A percentile compares a stretch with the other conserved stretches of the same genome.
phyloP scores from a whole-genome alignment of 2,113 vertebrate genomes.

The Takifugu bimaculatus region DNA sequence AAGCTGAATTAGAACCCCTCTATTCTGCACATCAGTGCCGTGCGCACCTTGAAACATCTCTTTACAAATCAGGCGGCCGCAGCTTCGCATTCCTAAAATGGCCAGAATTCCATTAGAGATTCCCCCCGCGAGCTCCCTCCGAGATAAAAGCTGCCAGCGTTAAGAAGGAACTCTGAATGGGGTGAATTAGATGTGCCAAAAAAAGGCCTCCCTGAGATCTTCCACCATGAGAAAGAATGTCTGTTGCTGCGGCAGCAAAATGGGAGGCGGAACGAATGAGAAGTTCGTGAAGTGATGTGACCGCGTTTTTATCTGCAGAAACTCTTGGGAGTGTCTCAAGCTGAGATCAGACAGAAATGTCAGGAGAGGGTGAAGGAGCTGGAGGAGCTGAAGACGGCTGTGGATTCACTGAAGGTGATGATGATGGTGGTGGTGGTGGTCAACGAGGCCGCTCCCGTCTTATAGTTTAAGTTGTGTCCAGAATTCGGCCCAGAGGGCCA shows the following conservation, averaged over 20 bases:
- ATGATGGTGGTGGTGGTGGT: background rate
- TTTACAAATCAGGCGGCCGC: conserved; percentile 62
- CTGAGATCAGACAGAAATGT: conserved; percentile 78
- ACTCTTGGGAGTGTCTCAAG: conserved; percentile 76
- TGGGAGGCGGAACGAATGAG: conserved; percentile 12
- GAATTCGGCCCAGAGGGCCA: conserved; percentile 79
- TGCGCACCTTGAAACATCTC: conserved; percentile 75
- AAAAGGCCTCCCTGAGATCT: conserved; percentile 38
- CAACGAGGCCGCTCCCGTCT: no score
- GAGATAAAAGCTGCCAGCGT: conserved; percentile 62
- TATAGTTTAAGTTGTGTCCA: conserved; percentile 40
- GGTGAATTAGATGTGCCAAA: conserved; percentile 44
- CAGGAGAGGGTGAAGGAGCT: conserved; percentile 79
- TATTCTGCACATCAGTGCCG: conserved; percentile 52
- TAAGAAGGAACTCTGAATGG: conserved; percentile 52
- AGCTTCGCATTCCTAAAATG: conserved; percentile 75
- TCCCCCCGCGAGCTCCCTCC: conserved; percentile 22
- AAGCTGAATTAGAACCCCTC: conserved; percentile 70
- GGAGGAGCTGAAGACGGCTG: conserved; percentile 76
- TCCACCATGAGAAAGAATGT: conserved; percentile 50
- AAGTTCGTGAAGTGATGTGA: background rate
- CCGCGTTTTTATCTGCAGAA: conserved; percentile 64
- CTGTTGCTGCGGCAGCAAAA: conserved; percentile 25
- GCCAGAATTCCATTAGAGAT: conserved; percentile 65
- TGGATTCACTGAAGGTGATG: conserved; percentile 77